Evolutionary conservation across 2,113 vertebrate species (phyloP).

Genomic region (Tyrannus savana): DNA sequence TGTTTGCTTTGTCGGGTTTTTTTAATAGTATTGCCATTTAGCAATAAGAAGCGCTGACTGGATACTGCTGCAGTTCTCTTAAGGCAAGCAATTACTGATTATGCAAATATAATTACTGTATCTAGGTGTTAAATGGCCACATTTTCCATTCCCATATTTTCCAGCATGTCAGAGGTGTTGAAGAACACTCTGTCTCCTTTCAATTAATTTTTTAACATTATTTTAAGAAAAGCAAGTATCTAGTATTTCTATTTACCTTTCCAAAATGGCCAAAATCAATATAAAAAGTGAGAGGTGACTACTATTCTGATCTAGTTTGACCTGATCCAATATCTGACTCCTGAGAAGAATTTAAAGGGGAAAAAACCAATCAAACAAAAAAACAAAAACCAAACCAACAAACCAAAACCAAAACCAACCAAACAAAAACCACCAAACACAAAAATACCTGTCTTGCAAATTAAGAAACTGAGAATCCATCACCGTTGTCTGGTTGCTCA

Average conservation of each 20-base stretch:
- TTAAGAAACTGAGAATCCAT: background rate
- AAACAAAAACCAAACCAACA: too few species aligned
- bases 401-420: too few species aligned
- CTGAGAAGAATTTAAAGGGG: background rate
- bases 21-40: background rate
- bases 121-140: background rate
- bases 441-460: background rate
- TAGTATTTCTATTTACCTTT: background rate
- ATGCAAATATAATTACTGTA: background rate
- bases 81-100: background rate
- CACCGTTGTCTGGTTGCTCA: background rate
- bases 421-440: too few species aligned
- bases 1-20: background rate
- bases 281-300: background rate
- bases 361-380: background rate
- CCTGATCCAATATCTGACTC: background rate
- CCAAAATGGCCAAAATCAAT: background rate
- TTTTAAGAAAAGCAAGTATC: background rate
- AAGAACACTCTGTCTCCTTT: background rate
- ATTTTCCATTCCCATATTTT: slow-evolving; percentile 1
- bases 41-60: background rate
- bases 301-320: background rate
- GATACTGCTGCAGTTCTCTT: background rate
- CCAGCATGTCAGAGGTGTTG: background rate
- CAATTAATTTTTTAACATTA: background rate